Conservation (phyloP, 2,113 vertebrate species). For the Oreochromis spilurus region DNA sequence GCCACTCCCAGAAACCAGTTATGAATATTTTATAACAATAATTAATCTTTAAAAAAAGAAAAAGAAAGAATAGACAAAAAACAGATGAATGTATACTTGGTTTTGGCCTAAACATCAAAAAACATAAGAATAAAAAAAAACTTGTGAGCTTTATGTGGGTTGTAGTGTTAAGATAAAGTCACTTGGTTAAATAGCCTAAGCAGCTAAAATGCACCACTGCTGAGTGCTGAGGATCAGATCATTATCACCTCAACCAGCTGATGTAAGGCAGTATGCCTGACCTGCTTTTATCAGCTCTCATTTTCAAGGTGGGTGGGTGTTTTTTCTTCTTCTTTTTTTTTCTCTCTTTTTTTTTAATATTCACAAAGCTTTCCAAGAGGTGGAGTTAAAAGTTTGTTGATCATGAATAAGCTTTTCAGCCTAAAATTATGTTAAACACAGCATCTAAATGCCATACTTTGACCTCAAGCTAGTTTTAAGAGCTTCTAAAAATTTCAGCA, state of each 20-base stretch:
- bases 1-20: not conserved
- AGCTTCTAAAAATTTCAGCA: not conserved
- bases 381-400: not conserved
- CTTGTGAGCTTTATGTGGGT: not conserved
- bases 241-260: not conserved
- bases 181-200: not conserved
- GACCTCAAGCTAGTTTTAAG: not conserved
- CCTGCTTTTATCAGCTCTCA: not conserved
- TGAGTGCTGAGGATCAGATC: not conserved
- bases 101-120: not conserved
- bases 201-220: not conserved
- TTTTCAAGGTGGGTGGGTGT: not conserved
- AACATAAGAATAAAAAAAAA: not conserved
- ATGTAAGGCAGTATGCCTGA: not conserved
- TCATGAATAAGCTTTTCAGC: not conserved
- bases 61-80: not conserved
- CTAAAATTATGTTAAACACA: not conserved
- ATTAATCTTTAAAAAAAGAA: not conserved
- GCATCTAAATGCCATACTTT: not conserved
- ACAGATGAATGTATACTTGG: not conserved
- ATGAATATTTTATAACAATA: not conserved
- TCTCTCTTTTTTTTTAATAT: not conserved
- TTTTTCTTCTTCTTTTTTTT: not conserved
- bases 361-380: not conserved
- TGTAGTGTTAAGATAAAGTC: not conserved